Percentiles rank a stretch among this genome's conserved stretches.
Conservation (phyloP, 2,797 vertebrate genomes). For the Notolabrus celidotus region DNA sequence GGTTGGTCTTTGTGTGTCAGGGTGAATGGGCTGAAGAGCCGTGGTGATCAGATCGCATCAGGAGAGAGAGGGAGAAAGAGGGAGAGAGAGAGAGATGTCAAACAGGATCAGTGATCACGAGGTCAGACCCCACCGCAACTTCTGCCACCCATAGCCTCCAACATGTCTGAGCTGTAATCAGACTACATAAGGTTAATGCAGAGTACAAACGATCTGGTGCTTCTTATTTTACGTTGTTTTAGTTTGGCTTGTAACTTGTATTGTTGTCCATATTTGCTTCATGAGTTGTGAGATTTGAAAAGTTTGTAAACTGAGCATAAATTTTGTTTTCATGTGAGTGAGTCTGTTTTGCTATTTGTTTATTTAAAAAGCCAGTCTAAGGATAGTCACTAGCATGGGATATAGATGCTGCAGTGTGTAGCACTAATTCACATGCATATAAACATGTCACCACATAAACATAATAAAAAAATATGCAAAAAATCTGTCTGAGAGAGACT, state of each 20-base stretch:
- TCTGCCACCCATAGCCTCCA: constrained; percentile 6
- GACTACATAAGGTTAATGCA: neutral
- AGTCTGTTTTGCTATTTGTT: no score
- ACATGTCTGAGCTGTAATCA: constrained; percentile 33
- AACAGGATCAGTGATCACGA: constrained; percentile 21
- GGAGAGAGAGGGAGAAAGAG: constrained; percentile 5
- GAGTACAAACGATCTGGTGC: no score
- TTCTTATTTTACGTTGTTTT: no score
- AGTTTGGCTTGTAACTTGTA: no score
- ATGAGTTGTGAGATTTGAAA: no score
- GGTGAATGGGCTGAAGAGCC: constrained; percentile 46
- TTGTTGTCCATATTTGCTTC: no score
- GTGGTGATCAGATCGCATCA: constrained; percentile 50
- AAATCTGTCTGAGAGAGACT: neutral
- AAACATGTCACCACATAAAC: neutral
- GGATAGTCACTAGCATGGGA: no score
- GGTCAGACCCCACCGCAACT: neutral
- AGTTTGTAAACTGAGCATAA: no score
- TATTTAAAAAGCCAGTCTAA: no score
- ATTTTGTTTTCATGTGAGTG: no score
- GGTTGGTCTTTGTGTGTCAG: constrained; percentile 34
- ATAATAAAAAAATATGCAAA: neutral
- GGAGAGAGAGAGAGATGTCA: constrained; percentile 26
- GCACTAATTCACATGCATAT: no score
- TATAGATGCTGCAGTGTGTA: no score